Conservation (phyloP, 2,888 invertebrate genomes). For the Teleogryllus oceanicus region DNA sequence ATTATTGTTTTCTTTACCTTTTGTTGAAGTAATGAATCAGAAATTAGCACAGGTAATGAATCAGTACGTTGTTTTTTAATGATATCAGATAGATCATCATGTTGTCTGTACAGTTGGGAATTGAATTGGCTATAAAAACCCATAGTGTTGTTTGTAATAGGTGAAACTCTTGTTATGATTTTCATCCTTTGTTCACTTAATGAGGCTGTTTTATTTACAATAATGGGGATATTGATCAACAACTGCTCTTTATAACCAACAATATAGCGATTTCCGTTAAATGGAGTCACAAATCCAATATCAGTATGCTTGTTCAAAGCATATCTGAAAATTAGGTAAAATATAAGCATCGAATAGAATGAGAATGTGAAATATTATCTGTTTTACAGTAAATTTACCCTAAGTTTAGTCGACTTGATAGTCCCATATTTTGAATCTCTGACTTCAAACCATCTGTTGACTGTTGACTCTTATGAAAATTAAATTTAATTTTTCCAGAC, state of each 20-base stretch:
- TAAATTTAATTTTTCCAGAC: background rate
- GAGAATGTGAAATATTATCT: no score
- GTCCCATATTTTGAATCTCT: background rate
- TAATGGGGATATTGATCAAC: background rate
- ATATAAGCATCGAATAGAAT: no score
- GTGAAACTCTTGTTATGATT: background rate
- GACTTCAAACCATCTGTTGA: background rate
- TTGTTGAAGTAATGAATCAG: no score
- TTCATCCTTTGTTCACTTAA: background rate
- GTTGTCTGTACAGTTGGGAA: background rate
- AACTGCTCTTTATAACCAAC: background rate
- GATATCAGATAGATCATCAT: background rate
- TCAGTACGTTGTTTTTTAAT: background rate
- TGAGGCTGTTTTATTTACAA: background rate
- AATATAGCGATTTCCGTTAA: background rate
- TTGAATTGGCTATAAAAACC: background rate
- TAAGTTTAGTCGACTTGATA: background rate
- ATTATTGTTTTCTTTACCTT: no score
- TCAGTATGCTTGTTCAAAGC: background rate
- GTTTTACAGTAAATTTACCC: background rate
- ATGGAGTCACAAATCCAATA: background rate
- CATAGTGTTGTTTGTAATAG: background rate
- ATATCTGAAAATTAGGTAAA: background rate
- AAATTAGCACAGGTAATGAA: background rate
- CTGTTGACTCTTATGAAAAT: background rate